These are phyloP conservation scores for Teleogryllus oceanicus DNA, from an alignment of 2,888 invertebrate species.

Conservation along the genomic window DNA sequence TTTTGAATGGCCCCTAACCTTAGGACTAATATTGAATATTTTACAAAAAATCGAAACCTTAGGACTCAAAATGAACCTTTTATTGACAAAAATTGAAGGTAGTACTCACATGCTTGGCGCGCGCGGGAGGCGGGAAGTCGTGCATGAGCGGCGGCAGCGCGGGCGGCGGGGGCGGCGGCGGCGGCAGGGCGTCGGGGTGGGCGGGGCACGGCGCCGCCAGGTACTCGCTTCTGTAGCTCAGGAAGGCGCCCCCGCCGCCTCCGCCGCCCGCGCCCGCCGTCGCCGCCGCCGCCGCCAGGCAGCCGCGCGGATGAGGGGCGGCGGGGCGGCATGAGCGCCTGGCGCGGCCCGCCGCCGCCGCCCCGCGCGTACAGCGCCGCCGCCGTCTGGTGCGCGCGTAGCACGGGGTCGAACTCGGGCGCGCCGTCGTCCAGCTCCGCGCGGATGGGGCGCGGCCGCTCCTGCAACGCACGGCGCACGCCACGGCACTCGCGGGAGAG, in stretches of 20 bases:
- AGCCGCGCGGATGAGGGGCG: conserved; percentile 38
- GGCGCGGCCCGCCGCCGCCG: conserved; percentile 35
- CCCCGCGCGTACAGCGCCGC: conserved; percentile 35
- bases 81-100: neutral
- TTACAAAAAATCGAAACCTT: no score
- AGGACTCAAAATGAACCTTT: neutral
- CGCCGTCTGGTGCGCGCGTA: conserved; percentile 33
- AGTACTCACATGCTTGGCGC: neutral
- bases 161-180: conserved; percentile 50
- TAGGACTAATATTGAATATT: no score
- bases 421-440: conserved; percentile 34
- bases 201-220: conserved; percentile 42
- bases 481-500: neutral
- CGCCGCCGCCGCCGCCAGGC: conserved; percentile 34
- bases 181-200: conserved; percentile 40
- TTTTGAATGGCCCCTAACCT: no score
- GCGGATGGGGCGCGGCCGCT: conserved; percentile 43
- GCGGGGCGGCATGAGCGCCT: conserved; percentile 28
- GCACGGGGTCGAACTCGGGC: neutral
- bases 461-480: conserved; percentile 27
- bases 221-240: conserved; percentile 48
- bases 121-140: conserved; percentile 52
- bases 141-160: conserved; percentile 52
- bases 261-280: neutral
- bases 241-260: conserved; percentile 39